Evolutionary conservation across 1,140 invertebrate genomes (phyloP).

Genomic region (Bombus soroeensis): DNA sequence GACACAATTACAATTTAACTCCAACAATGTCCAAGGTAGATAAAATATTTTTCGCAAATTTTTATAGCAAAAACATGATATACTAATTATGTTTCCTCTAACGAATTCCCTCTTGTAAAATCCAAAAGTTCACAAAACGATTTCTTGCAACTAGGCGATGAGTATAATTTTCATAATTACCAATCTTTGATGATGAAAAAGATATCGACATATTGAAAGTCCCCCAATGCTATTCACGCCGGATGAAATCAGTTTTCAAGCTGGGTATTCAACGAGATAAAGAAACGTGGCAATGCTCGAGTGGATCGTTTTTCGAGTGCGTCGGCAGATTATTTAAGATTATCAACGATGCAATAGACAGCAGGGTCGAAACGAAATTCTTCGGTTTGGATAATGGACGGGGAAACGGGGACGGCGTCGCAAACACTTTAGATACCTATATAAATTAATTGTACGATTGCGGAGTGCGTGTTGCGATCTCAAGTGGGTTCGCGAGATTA

Average conservation of each 20-base stretch:
- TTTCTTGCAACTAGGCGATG: neutral
- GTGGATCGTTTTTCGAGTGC: constrained; percentile 31
- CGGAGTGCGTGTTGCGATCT: constrained; percentile 72
- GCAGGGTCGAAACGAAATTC: neutral
- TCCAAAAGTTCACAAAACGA: neutral
- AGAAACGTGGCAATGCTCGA: neutral
- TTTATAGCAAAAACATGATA: too few relatives aligned
- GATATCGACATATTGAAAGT: neutral
- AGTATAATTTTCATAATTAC: neutral
- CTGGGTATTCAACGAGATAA: neutral
- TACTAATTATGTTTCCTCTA: too few relatives aligned
- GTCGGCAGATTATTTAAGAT: constrained; percentile 50
- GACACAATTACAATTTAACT: too few relatives aligned
- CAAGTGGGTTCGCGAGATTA: constrained; percentile 79
- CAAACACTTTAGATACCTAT: constrained; percentile 77
- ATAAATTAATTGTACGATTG: constrained; percentile 80
- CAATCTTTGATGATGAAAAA: neutral
- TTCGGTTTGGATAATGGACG: constrained; percentile 31
- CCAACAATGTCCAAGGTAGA: too few relatives aligned
- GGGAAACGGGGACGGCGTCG: constrained; percentile 57
- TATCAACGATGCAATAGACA: constrained; percentile 39
- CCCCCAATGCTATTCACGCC: neutral
- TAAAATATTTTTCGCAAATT: neutral
- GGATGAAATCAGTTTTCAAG: constrained; percentile 6
- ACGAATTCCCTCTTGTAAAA: neutral